Percentiles rank a stretch among this genome's conserved stretches.
These are phyloP conservation scores for rat (Rattus norvegicus) DNA, from an alignment of 2,113 vertebrate genomes.

Conservation along the genomic window GRCr8 NC_086029.1:37379501-37380000, in stretches of 20 bases:
- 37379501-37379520: not conserved
- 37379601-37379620: not conserved
- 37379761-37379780: not conserved
- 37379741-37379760: not conserved
- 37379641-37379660: not conserved
- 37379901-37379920: not conserved
- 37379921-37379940: not conserved
- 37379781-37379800: conserved; percentile 27
- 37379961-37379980: not conserved
- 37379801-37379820: conserved; percentile 29
- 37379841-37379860: too few relatives aligned
- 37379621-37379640: conserved; percentile 8
- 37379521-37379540: conserved; percentile 51
- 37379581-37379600: not conserved
- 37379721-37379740: not conserved
- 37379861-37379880: not conserved
- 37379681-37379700: not conserved
- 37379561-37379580: not conserved
- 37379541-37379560: conserved; percentile 40
- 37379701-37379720: not conserved
- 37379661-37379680: conserved; percentile 10
- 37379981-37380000: too few relatives aligned
- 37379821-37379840: not conserved
- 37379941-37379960: not conserved
- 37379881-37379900: not conserved